A percentile compares a stretch with the other conserved stretches of the same genome.
Conservation (phyloP, 2,113 vertebrate genomes). For the Oenanthe oenanthe region DNA sequence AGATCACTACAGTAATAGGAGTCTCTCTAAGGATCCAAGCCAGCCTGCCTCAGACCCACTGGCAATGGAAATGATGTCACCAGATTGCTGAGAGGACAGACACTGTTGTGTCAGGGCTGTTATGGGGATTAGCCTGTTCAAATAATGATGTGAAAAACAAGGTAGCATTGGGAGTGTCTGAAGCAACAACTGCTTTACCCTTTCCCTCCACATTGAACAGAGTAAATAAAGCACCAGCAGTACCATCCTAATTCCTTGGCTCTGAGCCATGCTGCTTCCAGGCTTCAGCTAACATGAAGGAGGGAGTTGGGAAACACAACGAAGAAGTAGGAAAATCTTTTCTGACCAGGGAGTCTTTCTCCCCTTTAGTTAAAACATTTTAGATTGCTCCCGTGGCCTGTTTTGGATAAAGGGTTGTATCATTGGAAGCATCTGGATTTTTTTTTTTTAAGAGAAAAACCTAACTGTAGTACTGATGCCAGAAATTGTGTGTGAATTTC, state of each 20-base stretch:
- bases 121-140: not conserved
- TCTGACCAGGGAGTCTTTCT: not conserved
- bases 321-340: not conserved
- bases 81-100: not conserved
- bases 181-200: not conserved
- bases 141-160: not conserved
- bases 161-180: not conserved
- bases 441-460: not conserved
- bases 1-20: not conserved
- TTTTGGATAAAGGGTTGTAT: not conserved
- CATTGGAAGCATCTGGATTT: accelerated
- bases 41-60: not conserved
- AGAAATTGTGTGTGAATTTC: not conserved
- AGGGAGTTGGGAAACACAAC: not conserved
- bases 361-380: not conserved
- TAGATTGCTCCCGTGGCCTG: not conserved
- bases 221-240: not conserved
- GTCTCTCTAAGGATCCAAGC: not conserved
- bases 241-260: not conserved
- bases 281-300: not conserved
- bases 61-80: not conserved
- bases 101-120: not conserved
- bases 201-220: not conserved
- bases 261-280: not conserved
- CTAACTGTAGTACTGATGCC: not conserved